Conservation (phyloP, 1,140 invertebrate species). For the Hyles euphorbiae region DNA sequence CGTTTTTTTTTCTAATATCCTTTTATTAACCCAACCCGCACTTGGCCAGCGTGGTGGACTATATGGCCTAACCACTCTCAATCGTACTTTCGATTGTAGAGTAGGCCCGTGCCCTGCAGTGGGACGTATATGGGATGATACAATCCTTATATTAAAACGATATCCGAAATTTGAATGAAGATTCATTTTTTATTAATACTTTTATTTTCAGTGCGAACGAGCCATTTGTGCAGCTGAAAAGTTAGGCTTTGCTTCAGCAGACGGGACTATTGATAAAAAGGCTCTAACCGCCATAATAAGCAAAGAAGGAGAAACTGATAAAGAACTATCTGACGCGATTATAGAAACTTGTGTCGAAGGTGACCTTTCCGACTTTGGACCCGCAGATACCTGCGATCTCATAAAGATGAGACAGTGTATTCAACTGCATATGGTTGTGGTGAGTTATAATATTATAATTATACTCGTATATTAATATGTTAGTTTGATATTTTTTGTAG, state of each 20-base stretch:
- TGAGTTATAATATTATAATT: slow-evolving; percentile 5
- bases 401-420: slow-evolving; percentile 13
- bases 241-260: slow-evolving; percentile 4
- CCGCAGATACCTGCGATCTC: slow-evolving; percentile 12
- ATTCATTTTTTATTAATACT: too few species aligned
- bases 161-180: too few species aligned
- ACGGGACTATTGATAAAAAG: slow-evolving; percentile 13
- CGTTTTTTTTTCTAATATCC: too few species aligned
- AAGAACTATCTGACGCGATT: slow-evolving; percentile 1
- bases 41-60: too few species aligned
- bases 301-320: slow-evolving; percentile 1
- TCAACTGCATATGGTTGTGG: background rate
- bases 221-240: slow-evolving; percentile 16
- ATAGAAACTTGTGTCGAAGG: slow-evolving; percentile 16
- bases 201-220: slow-evolving; percentile 21
- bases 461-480: too few species aligned
- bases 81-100: too few species aligned
- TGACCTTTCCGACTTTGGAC: slow-evolving; percentile 11
- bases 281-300: slow-evolving; percentile 1
- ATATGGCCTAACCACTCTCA: too few species aligned
- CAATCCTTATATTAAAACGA: too few species aligned
- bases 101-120: too few species aligned
- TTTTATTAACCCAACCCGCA: too few species aligned
- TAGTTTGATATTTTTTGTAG: background rate
- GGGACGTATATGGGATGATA: too few species aligned